Conservation (phyloP, 1,140 invertebrate genomes). For the Orchestia grillus region DNA sequence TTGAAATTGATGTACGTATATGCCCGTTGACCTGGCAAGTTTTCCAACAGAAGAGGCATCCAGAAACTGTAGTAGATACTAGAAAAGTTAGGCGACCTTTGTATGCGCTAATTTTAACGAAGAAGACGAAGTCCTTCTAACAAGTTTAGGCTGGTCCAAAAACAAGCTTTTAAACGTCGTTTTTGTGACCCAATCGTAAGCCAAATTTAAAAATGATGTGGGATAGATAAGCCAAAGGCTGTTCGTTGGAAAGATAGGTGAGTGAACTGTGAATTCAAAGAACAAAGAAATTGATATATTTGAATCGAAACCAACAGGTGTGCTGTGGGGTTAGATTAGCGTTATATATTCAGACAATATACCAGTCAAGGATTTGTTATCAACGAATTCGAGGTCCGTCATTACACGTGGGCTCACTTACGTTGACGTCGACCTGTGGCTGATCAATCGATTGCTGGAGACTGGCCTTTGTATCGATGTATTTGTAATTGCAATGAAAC, state of each 20-base stretch:
- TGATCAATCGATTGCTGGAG: not conserved
- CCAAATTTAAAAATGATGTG: not conserved
- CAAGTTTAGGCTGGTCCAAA: not conserved
- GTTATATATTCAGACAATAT: not conserved
- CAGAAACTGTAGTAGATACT: not conserved
- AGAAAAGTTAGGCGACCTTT: not conserved
- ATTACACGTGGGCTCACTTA: not conserved
- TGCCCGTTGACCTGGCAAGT: not conserved
- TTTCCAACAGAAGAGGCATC: not conserved
- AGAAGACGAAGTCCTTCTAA: not conserved
- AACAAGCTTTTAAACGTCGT: not conserved
- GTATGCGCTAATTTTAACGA: not conserved
- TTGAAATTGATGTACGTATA: not conserved
- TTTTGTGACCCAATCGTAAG: not conserved
- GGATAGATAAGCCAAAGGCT: not conserved
- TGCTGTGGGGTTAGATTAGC: not conserved
- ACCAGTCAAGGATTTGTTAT: constrained; percentile 1
- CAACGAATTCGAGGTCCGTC: not conserved
- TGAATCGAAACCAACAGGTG: not conserved
- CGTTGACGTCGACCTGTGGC: not conserved
- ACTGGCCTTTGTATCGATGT: not conserved
- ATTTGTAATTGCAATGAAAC: not conserved
- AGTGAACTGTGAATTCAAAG: not conserved
- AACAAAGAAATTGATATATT: not conserved
- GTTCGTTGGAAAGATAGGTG: not conserved